These are phyloP conservation scores for Parotocinclus haroldoi DNA, from an alignment of 2,797 vertebrate species.

Conservation along the genomic window DNA sequence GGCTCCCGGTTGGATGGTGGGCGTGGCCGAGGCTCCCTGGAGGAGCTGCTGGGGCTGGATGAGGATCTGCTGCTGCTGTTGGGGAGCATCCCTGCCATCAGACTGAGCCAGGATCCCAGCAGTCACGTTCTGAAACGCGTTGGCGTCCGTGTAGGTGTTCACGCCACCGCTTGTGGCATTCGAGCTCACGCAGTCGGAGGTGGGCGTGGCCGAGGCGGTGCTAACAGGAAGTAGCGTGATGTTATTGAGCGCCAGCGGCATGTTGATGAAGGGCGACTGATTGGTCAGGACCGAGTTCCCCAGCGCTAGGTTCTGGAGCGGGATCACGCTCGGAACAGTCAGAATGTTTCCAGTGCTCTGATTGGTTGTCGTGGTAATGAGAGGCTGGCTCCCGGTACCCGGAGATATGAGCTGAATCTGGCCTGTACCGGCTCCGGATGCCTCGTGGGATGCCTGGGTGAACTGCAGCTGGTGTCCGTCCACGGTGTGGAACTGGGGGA, in stretches of 20 bases:
- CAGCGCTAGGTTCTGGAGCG: constrained; percentile 86
- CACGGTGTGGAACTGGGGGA: constrained; percentile 94
- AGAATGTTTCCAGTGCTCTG: constrained; percentile 72
- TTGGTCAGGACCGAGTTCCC: constrained; percentile 83
- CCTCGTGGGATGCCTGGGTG: constrained; percentile 74
- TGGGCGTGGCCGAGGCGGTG: constrained; percentile 62
- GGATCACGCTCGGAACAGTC: constrained; percentile 81
- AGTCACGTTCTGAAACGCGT: constrained; percentile 62
- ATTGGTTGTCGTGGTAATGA: constrained; percentile 74
- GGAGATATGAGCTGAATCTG: constrained; percentile 79
- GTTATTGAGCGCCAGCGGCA: constrained; percentile 91
- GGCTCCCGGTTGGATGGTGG: constrained; percentile 82
- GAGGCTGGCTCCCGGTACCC: constrained; percentile 80
- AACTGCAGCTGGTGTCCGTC: constrained; percentile 93
- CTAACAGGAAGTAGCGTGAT: constrained; percentile 91
- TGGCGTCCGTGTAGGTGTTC: constrained; percentile 68
- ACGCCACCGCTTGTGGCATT: constrained; percentile 41
- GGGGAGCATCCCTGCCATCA: constrained; percentile 66
- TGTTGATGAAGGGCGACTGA: constrained; percentile 90
- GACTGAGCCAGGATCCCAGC: constrained; percentile 63
- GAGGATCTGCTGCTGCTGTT: constrained; percentile 83
- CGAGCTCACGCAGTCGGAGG: constrained; percentile 74
- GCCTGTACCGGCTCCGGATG: constrained; percentile 49
- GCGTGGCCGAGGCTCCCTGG: constrained; percentile 80
- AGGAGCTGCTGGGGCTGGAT: constrained; percentile 90